These are phyloP conservation scores for Amazona ochrocephala DNA, from an alignment of 2,797 vertebrate genomes.

Conservation along the genomic window DNA sequence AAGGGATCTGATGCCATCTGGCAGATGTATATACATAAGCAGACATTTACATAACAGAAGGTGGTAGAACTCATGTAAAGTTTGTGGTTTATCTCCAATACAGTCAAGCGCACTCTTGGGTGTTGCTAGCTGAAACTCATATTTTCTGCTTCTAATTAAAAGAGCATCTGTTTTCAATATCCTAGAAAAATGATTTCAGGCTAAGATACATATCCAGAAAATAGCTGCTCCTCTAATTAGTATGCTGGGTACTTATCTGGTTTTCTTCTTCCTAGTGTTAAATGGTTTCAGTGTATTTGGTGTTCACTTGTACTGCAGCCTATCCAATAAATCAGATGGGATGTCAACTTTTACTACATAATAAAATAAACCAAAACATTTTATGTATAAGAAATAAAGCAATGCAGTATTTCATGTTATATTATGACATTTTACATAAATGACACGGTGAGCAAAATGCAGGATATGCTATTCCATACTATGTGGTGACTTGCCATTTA, in stretches of 20 bases:
- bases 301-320: background rate
- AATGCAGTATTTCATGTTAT: background rate
- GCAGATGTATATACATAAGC: background rate
- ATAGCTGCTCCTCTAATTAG: conserved; percentile 43
- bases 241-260: background rate
- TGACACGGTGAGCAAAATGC: background rate
- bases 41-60: conserved; percentile 54
- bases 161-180: conserved; percentile 61
- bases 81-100: conserved; percentile 9
- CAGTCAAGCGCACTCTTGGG: background rate
- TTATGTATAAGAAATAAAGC: background rate
- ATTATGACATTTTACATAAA: background rate
- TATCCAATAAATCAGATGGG: background rate
- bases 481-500: background rate
- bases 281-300: background rate
- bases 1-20: background rate
- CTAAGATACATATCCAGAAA: conserved; percentile 13
- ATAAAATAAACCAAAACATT: background rate
- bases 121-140: conserved; percentile 24
- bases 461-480: background rate
- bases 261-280: background rate
- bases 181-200: conserved; percentile 15
- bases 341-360: background rate
- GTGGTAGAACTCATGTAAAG: conserved; percentile 1
- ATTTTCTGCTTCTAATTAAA: conserved; percentile 66